These are phyloP conservation scores for Platerodrilus igneus DNA, from an alignment of 2,888 invertebrate species.

Conservation along the genomic window DNA sequence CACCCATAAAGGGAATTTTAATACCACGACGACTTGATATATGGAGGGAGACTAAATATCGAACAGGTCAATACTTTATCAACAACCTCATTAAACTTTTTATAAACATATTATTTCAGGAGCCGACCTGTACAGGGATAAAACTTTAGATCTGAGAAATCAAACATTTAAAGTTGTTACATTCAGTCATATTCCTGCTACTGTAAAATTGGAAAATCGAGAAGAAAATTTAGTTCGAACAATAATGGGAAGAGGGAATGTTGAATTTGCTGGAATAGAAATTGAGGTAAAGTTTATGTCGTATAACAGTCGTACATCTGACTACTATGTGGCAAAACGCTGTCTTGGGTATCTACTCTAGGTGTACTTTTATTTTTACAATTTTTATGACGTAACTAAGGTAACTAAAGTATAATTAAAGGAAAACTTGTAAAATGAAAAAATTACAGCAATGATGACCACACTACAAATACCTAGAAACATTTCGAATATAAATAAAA, in stretches of 20 bases:
- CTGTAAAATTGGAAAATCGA: constrained; percentile 42
- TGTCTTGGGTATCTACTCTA: no score
- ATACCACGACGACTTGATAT: constrained; percentile 60
- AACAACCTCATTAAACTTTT: no score
- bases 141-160: constrained; percentile 57
- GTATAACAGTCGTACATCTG: constrained; percentile 22
- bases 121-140: constrained; percentile 53
- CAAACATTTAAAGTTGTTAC: constrained; percentile 60
- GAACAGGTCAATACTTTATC: constrained; percentile 49
- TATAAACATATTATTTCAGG: constrained; percentile 27
- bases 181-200: constrained; percentile 65
- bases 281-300: constrained; percentile 54
- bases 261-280: constrained; percentile 59
- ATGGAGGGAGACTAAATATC: constrained; percentile 62
- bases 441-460: no score
- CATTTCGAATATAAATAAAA: no score
- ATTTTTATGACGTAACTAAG: no score
- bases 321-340: no score
- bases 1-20: constrained; percentile 54
- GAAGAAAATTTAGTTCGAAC: constrained; percentile 29
- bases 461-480: no score
- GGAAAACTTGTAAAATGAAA: no score
- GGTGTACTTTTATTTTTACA: no score
- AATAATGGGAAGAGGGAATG: constrained; percentile 14
- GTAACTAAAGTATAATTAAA: no score